These are phyloP conservation scores for Porites cylindrica DNA, from an alignment of 92 coral and sea anemone genomes.

Conservation along the genomic window DNA sequence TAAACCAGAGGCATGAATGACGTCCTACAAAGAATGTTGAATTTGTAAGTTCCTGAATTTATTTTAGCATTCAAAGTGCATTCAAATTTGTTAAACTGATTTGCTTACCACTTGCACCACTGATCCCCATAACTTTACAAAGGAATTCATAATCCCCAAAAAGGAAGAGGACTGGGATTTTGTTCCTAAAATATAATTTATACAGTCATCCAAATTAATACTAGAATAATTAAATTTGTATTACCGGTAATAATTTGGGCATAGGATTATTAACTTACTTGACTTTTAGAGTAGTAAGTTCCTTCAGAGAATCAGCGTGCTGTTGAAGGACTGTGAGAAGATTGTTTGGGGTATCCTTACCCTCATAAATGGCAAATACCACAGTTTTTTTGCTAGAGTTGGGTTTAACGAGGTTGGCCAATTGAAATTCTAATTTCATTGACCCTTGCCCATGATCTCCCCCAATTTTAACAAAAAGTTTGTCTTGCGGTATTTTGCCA, in stretches of 20 bases:
- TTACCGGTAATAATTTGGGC: too few species aligned
- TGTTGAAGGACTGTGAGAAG: slow-evolving; percentile 25
- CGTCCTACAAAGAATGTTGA: neutral
- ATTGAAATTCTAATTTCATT: neutral
- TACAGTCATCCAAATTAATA: too few species aligned
- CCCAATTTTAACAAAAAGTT: neutral
- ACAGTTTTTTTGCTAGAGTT: slow-evolving; percentile 20
- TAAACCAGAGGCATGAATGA: neutral
- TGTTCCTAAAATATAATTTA: neutral
- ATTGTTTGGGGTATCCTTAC: slow-evolving; percentile 41
- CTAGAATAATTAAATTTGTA: too few species aligned
- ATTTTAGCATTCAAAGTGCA: too few species aligned
- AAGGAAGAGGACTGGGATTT: neutral
- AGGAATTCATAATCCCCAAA: neutral
- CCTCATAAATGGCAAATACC: slow-evolving; percentile 8
- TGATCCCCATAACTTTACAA: slow-evolving; percentile 18
- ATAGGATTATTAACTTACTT: neutral
- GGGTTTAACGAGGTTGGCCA: neutral
- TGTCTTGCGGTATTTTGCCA: too few species aligned
- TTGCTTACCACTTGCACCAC: slow-evolving; percentile 18
- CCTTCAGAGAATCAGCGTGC: slow-evolving; percentile 18
- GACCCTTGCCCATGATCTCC: neutral
- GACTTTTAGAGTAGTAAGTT: slow-evolving; percentile 11
- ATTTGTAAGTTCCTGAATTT: too few species aligned
- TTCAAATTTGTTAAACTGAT: too few species aligned